Evolutionary conservation across 2,113 vertebrate genomes (phyloP).

Genomic region (Arizona elegans): DNA sequence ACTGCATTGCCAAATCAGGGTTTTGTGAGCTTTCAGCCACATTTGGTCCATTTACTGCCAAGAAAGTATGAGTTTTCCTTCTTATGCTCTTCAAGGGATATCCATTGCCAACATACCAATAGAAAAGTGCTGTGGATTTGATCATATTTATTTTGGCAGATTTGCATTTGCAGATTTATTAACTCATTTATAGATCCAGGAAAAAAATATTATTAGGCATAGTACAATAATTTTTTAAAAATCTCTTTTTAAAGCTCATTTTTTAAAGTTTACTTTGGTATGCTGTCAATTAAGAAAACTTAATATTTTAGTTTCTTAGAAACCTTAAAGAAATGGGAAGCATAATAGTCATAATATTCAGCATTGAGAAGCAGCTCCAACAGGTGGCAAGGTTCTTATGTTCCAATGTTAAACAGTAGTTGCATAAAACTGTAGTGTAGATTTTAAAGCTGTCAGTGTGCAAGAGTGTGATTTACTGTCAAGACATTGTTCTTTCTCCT

Average conservation of each 20-base stretch:
- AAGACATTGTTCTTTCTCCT: slow-evolving; percentile 10
- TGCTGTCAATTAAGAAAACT: slow-evolving; percentile 3
- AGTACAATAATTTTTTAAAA: not conserved
- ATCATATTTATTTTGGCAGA: slow-evolving; percentile 3
- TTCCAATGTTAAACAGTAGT: not conserved
- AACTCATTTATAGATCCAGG: slow-evolving; percentile 1
- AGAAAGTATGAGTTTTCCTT: not conserved
- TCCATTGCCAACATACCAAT: slow-evolving; percentile 14
- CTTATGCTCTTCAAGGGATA: not conserved
- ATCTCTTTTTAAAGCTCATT: not conserved
- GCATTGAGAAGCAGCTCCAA: not conserved
- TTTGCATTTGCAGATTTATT: not conserved
- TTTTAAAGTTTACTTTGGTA: not conserved
- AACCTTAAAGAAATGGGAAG: not conserved
- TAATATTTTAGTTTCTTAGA: not conserved
- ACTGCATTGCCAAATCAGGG: not conserved
- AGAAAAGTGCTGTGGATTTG: not conserved
- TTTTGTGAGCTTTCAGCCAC: not conserved
- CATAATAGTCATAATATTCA: not conserved
- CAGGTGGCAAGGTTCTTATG: not conserved
- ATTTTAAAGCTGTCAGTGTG: not conserved
- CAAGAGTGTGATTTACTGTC: slow-evolving; percentile 23
- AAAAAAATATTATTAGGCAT: not conserved
- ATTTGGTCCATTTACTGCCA: not conserved
- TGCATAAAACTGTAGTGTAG: not conserved